A percentile compares a stretch with the other conserved stretches of the same genome.
These are phyloP conservation scores for Phalacrocorax carbo DNA, from an alignment of 2,113 vertebrate species.

Conservation along the genomic window DNA sequence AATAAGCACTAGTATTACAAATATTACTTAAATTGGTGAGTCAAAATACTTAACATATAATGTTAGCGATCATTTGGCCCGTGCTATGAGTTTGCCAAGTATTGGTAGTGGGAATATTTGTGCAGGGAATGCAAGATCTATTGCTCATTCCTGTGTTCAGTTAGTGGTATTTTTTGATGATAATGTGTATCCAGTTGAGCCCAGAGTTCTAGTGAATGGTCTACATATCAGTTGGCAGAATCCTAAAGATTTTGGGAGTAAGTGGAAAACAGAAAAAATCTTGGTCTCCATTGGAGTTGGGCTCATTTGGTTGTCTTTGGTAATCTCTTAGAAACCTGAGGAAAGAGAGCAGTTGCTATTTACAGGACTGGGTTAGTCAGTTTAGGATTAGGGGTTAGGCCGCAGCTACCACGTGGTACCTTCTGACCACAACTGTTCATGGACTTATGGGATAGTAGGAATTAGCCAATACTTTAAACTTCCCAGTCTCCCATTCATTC, in stretches of 20 bases:
- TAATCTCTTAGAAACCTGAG: not conserved
- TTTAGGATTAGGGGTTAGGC: not conserved
- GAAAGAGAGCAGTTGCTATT: not conserved
- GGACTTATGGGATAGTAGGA: not conserved
- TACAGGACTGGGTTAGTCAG: not conserved
- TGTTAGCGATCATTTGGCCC: not conserved
- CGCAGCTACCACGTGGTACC: not conserved
- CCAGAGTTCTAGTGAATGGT: not conserved
- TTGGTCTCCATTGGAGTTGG: not conserved
- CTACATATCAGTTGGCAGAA: not conserved
- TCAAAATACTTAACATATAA: not conserved
- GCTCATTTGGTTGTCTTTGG: not conserved
- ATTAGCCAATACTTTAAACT: not conserved
- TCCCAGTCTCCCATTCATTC: constrained; percentile 1
- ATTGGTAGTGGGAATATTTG: not conserved
- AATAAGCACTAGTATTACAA: not conserved
- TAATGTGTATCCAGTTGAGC: not conserved
- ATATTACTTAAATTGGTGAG: not conserved
- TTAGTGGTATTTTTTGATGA: not conserved
- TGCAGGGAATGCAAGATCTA: not conserved
- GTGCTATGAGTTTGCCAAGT: not conserved
- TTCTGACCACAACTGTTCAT: not conserved
- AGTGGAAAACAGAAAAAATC: not conserved
- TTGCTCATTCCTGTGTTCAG: not conserved
- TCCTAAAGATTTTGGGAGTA: not conserved